Conservation (phyloP, 2,888 invertebrate genomes). For the Pyralis farinalis region DNA sequence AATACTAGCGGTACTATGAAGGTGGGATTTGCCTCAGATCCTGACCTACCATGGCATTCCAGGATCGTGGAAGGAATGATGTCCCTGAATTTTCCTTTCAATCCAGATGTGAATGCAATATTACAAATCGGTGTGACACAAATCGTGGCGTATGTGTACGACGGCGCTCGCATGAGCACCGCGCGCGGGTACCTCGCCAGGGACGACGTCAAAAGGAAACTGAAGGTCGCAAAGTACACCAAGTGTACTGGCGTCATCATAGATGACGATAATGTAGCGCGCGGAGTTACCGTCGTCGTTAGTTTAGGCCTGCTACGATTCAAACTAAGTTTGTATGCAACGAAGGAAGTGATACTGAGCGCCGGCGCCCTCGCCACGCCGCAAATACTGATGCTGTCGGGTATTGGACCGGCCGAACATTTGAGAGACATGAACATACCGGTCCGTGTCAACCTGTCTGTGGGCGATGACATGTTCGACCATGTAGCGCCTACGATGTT, state of each 20-base stretch:
- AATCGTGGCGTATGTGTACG: constrained; percentile 39
- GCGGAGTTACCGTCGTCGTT: constrained; percentile 38
- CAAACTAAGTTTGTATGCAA: constrained; percentile 32
- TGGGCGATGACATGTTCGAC: constrained; percentile 49
- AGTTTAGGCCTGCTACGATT: not conserved
- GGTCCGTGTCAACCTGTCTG: constrained; percentile 39
- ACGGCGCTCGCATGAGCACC: constrained; percentile 46
- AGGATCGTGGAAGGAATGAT: constrained; percentile 34
- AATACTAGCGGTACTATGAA: constrained; percentile 46
- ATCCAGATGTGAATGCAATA: constrained; percentile 45
- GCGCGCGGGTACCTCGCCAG: constrained; percentile 44
- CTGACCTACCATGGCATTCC: constrained; percentile 45
- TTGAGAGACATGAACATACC: constrained; percentile 33
- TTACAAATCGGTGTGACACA: constrained; percentile 50
- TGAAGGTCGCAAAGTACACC: constrained; percentile 41
- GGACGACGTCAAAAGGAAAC: constrained; percentile 27
- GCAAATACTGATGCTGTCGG: constrained; percentile 55
- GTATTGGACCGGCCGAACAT: constrained; percentile 47
- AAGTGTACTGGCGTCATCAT: constrained; percentile 46
- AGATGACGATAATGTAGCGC: constrained; percentile 30
- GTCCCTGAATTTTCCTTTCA: constrained; percentile 37
- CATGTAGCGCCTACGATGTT: constrained; percentile 40
- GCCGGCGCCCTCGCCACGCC: constrained; percentile 53
- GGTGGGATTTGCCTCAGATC: constrained; percentile 36
- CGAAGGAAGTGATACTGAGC: constrained; percentile 48